Percentiles rank a stretch among this genome's conserved stretches.
Evolutionary conservation across 92 coral and sea anemone genomes (phyloP).

Genomic region (Scolanthus callimorphus): DNA sequence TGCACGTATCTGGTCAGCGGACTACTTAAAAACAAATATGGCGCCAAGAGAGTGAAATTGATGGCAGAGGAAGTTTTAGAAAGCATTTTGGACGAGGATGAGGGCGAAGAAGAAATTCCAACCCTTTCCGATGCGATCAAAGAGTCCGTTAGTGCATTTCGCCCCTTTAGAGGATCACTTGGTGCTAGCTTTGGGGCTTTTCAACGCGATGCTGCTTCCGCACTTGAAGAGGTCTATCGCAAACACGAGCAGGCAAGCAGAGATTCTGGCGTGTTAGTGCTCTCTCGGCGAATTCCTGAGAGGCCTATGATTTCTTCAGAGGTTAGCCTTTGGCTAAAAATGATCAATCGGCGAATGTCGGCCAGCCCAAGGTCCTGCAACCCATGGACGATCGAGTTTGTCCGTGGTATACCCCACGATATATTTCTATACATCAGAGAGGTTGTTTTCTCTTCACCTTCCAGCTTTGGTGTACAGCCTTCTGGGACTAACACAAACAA

Average conservation of each 20-base stretch:
- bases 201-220: constrained; percentile 4
- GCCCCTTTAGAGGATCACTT: neutral
- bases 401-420: too few relatives aligned
- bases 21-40: too few relatives aligned
- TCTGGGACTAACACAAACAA: too few relatives aligned
- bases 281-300: constrained; percentile 16
- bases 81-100: neutral
- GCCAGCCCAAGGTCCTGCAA: too few relatives aligned
- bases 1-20: too few relatives aligned
- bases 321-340: constrained; percentile 24
- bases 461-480: too few relatives aligned
- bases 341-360: constrained; percentile 26
- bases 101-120: neutral
- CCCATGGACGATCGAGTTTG: too few relatives aligned
- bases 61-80: neutral
- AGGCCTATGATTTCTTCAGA: constrained; percentile 16
- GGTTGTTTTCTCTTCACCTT: too few relatives aligned
- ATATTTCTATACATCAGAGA: too few relatives aligned
- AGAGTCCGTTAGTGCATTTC: constrained; percentile 9
- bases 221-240: neutral
- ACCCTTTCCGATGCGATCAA: constrained; percentile 7
- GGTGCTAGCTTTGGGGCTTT: constrained; percentile 6
- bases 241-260: neutral
- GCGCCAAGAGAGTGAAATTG: constrained; percentile 1
- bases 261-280: constrained; percentile 9